Base-by-base conservation (phyloP, 2,797 vertebrate species). In the Intellagama lesueurii region DNA sequence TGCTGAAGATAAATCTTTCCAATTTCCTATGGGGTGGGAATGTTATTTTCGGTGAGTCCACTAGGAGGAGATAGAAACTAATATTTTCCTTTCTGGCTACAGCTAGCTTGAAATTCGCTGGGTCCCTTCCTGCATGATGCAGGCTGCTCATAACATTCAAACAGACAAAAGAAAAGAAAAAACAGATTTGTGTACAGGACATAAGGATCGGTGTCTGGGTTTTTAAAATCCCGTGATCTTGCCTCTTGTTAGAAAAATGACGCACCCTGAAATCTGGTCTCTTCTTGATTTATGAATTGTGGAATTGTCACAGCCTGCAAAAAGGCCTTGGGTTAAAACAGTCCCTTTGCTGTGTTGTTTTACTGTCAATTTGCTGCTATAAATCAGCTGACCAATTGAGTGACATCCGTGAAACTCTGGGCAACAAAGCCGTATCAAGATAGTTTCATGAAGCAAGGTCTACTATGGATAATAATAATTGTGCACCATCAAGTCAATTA, bases 1-100 rank as follows among this genome's bases (percentile, higher is more conserved):
- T 52, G 52, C 52, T 14, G 52, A 56, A 56, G 52, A 14, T 56
- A 56, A 14, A 56, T 56, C 52, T 56, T 12, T 56, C 52, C 14
- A 14, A 56, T 56, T 56, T 56, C 52, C 52, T 56, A 56, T 1
- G 73, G 30, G 68, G 8, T 44, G 49, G 35, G 44, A 68, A 44
- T 4, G 2, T 32, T 56, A 40, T 81, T 85, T 73, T 56, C 12
- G 3, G 1, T 3, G 2, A 4, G 56, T 30, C 86, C 69, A 85
- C 56, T 69, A 70, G 88, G 69, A n/a, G 86, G 89, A 52, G 40
- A 12, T 75, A 81, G 30, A 88, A 85, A 30, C 44, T 49, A 30
- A 7, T 56, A 56, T 56, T 73, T 76, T 73, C 40, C 32, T 40
- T 85, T 40, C 60, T 16, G 28, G 24, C 22, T 4, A 1, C 68